phyloP scores from a whole-genome alignment of 2,888 invertebrate genomes.

The Pammene aurita region DNA sequence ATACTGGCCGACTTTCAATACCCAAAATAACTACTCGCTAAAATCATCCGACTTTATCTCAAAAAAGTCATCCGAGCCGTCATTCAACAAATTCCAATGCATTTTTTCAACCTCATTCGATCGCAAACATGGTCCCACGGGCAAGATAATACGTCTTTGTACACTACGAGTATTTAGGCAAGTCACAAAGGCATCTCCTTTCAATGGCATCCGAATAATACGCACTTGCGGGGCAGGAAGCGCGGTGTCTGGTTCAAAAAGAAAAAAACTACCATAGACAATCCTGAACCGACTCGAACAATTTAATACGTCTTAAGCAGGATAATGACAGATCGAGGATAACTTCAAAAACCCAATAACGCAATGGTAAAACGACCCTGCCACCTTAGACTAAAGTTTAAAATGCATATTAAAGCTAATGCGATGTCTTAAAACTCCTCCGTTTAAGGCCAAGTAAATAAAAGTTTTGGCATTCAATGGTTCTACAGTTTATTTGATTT shows the following conservation, averaged over 20 bases:
- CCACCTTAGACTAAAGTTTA: constrained; percentile 1
- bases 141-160: constrained; percentile 69
- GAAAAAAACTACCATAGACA: constrained; percentile 61
- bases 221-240: constrained; percentile 79
- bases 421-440: no score
- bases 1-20: not conserved
- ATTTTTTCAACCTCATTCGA: constrained; percentile 46
- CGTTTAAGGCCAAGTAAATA: constrained; percentile 28
- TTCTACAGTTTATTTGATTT: constrained; percentile 41
- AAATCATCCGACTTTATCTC: constrained; percentile 9
- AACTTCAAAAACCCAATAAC: not conserved
- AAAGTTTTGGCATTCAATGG: constrained; percentile 32
- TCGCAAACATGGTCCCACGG: constrained; percentile 63
- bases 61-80: constrained; percentile 27
- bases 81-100: constrained; percentile 41
- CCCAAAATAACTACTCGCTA: constrained; percentile 12
- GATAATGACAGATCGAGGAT: constrained; percentile 47
- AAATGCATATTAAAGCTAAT: not conserved
- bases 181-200: constrained; percentile 78
- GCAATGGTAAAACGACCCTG: constrained; percentile 1
- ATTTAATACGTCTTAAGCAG: constrained; percentile 51
- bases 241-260: constrained; percentile 77
- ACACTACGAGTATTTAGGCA: constrained; percentile 75
- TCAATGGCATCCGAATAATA: constrained; percentile 65
- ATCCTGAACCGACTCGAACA: constrained; percentile 62